Percentiles rank a stretch among this genome's conserved stretches.
phyloP scores from a whole-genome alignment of 2,888 invertebrate species.

The Leptinotarsa haldemani region DNA sequence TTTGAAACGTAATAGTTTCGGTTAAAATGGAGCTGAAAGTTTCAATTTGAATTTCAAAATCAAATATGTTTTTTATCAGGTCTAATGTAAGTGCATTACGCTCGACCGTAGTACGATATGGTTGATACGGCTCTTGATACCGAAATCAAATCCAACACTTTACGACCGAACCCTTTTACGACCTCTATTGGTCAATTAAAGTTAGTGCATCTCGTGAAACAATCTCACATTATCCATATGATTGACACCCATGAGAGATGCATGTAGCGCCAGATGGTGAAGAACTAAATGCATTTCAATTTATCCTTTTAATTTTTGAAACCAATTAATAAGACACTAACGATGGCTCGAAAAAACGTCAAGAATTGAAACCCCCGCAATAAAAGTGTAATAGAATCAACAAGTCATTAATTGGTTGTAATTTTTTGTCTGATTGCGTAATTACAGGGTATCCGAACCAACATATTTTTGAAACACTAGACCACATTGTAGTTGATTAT shows the following conservation, averaged over 20 bases:
- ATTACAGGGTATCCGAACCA: too few species aligned
- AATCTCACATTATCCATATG: constrained; percentile 15
- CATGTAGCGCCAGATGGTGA: constrained; percentile 6
- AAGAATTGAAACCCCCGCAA: neutral
- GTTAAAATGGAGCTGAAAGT: neutral
- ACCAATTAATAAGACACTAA: neutral
- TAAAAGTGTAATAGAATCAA: too few species aligned
- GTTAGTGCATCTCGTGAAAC: constrained; percentile 11
- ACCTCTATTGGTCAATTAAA: constrained; percentile 8
- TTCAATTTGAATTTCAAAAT: neutral
- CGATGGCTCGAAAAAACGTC: neutral
- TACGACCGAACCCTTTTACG: constrained; percentile 9
- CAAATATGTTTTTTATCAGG: neutral
- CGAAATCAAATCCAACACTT: constrained; percentile 14
- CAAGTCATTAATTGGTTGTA: too few species aligned
- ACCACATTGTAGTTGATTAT: too few species aligned
- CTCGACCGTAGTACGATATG: neutral
- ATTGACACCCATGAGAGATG: constrained; percentile 23
- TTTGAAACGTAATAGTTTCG: too few species aligned
- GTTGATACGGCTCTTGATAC: neutral
- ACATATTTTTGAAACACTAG: too few species aligned
- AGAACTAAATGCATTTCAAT: neutral
- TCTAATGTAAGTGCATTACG: neutral
- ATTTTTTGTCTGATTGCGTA: too few species aligned
- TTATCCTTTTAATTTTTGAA: neutral